phyloP scores from a whole-genome alignment of 2,797 vertebrate genomes.

The Danio choprae region DNA sequence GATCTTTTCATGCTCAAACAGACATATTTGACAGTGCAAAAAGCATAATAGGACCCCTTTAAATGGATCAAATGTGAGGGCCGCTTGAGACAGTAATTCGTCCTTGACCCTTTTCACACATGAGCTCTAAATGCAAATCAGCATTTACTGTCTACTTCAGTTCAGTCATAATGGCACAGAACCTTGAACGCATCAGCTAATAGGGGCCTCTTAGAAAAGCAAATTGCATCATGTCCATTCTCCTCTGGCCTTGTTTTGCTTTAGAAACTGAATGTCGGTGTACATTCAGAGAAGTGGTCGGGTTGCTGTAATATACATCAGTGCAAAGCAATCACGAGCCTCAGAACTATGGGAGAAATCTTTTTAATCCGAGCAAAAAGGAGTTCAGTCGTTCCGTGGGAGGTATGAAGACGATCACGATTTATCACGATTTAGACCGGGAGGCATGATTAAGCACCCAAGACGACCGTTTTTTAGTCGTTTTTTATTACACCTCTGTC shows the following conservation, averaged over 20 bases:
- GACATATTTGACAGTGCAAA: too few species aligned
- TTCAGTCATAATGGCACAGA: neutral
- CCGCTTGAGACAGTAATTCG: neutral
- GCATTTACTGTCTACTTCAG: neutral
- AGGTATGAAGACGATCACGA: constrained; percentile 13
- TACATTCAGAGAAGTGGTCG: neutral
- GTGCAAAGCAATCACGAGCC: neutral
- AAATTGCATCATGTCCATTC: neutral
- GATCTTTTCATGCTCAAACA: too few species aligned
- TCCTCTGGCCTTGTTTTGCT: constrained; percentile 2
- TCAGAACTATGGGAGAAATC: neutral
- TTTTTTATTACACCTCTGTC: neutral
- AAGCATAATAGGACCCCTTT: neutral
- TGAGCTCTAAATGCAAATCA: constrained; percentile 10
- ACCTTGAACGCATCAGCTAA: constrained; percentile 10
- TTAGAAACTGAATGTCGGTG: constrained; percentile 5
- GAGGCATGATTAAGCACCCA: neutral
- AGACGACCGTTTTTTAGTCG: neutral
- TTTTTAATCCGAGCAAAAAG: neutral
- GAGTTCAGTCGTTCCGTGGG: neutral
- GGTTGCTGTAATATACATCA: neutral
- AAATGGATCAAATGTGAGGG: neutral
- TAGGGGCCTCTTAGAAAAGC: neutral
- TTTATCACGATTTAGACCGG: neutral
- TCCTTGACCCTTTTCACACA: neutral